Percentiles rank a stretch among this genome's conserved stretches.
These are phyloP conservation scores for Lytechinus pictus DNA, from an alignment of 35 echinoderm and acorn worm genomes.

Conservation along the genomic window DNA sequence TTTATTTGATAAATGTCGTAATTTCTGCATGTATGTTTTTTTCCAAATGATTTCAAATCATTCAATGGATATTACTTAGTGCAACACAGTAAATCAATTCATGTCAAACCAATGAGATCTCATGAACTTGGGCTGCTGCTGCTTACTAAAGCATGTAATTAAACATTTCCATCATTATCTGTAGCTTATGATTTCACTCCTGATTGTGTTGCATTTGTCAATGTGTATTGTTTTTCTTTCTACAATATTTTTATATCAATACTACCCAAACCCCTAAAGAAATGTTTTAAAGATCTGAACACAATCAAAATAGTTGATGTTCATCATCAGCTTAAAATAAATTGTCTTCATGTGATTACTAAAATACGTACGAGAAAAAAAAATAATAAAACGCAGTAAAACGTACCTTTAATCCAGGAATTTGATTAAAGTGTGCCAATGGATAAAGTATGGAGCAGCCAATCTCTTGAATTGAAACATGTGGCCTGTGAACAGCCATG, in stretches of 20 bases:
- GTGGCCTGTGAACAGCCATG: constrained; percentile 81
- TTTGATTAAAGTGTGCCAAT: constrained; percentile 80
- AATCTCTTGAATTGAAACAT: constrained; percentile 76
- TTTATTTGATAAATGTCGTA: background rate
- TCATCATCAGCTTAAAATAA: too few relatives aligned
- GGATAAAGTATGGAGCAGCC: constrained; percentile 75
- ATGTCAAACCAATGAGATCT: background rate
- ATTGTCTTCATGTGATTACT: too few relatives aligned
- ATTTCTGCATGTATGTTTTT: background rate
- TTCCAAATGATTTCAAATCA: background rate
- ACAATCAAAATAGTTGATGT: too few relatives aligned
- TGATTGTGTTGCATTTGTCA: background rate
- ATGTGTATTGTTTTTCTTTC: background rate
- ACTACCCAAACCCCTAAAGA: too few relatives aligned
- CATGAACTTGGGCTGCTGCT: background rate
- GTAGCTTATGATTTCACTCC: too few relatives aligned
- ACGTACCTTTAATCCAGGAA: constrained; percentile 80
- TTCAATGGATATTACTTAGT: background rate
- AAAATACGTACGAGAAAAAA: too few relatives aligned
- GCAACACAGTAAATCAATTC: background rate
- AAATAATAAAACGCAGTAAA: background rate
- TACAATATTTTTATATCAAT: too few relatives aligned
- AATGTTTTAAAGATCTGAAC: too few relatives aligned
- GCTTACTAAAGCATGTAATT: background rate
- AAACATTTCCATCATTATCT: background rate